Conservation (phyloP, 2,797 vertebrate genomes). For the Gobio occitaniae region DNA sequence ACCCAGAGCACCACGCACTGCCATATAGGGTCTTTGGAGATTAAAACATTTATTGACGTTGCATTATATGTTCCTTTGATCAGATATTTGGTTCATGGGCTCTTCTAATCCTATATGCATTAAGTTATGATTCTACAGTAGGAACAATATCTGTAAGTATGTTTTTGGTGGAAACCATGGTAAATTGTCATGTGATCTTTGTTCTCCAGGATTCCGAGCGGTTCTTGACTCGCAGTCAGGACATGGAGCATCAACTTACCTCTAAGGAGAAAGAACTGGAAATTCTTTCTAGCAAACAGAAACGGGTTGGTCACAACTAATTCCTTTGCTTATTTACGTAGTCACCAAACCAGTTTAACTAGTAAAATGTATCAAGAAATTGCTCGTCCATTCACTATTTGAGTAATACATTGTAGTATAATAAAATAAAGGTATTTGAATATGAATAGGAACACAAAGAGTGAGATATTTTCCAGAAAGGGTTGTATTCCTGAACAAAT, state of each 20-base stretch:
- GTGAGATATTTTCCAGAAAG: neutral
- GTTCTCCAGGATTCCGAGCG: constrained; percentile 83
- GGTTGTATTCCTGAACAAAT: neutral
- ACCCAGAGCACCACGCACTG: neutral
- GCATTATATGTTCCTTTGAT: neutral
- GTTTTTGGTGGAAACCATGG: neutral
- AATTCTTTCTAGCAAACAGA: constrained; percentile 85
- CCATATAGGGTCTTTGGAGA: neutral
- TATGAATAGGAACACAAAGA: neutral
- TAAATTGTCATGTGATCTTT: constrained; percentile 17
- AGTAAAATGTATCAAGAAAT: neutral
- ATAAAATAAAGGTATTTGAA: neutral
- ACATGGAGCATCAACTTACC: constrained; percentile 83
- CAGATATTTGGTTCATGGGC: neutral
- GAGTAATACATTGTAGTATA: neutral
- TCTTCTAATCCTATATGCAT: neutral
- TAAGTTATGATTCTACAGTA: neutral
- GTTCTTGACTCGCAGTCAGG: constrained; percentile 84
- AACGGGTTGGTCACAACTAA: constrained; percentile 74
- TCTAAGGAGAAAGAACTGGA: constrained; percentile 90
- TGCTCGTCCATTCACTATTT: neutral
- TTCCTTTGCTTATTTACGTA: neutral
- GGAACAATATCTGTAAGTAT: neutral
- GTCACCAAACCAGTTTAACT: neutral
- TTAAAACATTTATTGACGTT: neutral